Evolutionary conservation across 2,888 invertebrate genomes (phyloP).

Genomic region (Protonemura montana): DNA sequence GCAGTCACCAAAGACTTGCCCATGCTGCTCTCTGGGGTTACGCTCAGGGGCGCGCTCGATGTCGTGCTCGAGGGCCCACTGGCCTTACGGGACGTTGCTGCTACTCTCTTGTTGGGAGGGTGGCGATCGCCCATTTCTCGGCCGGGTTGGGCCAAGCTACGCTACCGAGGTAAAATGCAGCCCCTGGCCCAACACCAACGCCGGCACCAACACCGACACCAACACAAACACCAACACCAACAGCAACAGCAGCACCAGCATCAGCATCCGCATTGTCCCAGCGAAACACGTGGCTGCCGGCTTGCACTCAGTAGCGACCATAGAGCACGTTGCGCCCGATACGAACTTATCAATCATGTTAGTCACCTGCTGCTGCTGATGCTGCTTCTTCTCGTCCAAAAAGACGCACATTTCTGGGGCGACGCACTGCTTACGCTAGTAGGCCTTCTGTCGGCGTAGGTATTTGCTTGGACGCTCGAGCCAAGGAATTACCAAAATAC

Average conservation of each 20-base stretch:
- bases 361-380: not conserved
- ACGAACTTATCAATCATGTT: not conserved
- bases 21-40: not conserved
- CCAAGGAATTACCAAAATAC: slow-evolving; percentile 40
- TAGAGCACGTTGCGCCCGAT: not conserved
- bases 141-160: not conserved
- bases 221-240: not conserved
- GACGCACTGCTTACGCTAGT: not conserved
- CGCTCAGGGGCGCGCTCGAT: not conserved
- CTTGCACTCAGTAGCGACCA: not conserved
- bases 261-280: not conserved
- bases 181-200: not conserved
- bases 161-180: not conserved
- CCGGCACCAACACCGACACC: not conserved
- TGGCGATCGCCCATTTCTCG: not conserved
- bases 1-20: not conserved
- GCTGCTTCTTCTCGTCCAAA: not conserved
- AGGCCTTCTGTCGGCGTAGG: not conserved
- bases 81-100: not conserved
- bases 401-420: not conserved
- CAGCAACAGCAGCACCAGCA: not conserved
- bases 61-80: too few species aligned
- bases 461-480: slow-evolving; percentile 9
- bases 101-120: not conserved
- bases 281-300: not conserved